Conservation (phyloP, 1,140 invertebrate species). For the Drosophila subobscura region DNA sequence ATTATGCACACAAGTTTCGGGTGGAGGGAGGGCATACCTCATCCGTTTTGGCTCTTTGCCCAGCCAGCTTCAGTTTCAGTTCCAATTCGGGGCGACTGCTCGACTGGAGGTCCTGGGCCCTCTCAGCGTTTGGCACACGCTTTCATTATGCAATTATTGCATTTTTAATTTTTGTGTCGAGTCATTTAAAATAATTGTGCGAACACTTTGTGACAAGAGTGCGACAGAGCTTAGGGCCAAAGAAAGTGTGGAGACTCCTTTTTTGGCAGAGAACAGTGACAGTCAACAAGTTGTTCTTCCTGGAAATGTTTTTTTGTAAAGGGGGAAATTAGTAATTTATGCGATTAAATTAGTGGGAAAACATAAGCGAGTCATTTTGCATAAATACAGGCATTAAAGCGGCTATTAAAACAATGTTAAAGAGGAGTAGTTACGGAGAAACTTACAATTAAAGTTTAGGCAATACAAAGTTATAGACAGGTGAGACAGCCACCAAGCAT, state of each 20-base stretch:
- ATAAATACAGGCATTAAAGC: no score
- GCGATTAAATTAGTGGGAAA: background rate
- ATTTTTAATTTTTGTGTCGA: slow-evolving; percentile 74
- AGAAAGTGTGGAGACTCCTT: background rate
- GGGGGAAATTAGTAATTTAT: slow-evolving; percentile 11
- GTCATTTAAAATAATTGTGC: slow-evolving; percentile 78
- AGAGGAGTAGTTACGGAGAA: no score
- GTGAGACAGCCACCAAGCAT: slow-evolving; percentile 1
- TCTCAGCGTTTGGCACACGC: slow-evolving; percentile 54
- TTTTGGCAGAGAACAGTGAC: slow-evolving; percentile 19
- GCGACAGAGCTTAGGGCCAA: background rate
- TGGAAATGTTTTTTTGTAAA: slow-evolving; percentile 11
- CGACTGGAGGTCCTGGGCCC: background rate
- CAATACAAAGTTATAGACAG: background rate
- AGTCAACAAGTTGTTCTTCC: slow-evolving; percentile 63
- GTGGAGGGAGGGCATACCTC: slow-evolving; percentile 19
- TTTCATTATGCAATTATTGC: slow-evolving; percentile 73
- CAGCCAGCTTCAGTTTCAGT: slow-evolving; percentile 8
- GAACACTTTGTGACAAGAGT: slow-evolving; percentile 62
- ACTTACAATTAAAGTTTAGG: no score
- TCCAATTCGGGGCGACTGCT: no score
- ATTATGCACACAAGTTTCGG: slow-evolving; percentile 53
- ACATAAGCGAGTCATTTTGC: background rate
- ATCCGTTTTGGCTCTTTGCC: slow-evolving; percentile 63
- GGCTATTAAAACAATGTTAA: no score